Evolutionary conservation across 2,797 vertebrate genomes (phyloP).

Genomic region (Dallia pectoralis): DNA sequence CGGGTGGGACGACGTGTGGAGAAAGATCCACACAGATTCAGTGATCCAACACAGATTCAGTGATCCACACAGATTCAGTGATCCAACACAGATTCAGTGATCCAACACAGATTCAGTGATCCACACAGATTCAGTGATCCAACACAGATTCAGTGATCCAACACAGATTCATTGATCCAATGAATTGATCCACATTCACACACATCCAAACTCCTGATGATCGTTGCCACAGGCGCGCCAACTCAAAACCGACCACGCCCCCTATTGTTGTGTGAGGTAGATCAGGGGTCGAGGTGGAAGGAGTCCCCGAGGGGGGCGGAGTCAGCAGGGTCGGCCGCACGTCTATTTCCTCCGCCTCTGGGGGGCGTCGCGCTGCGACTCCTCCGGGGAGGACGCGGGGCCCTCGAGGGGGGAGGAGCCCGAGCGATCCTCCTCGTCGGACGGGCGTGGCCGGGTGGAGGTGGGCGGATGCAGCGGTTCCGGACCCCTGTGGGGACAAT

Average conservation of each 20-base stretch:
- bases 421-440: slow-evolving; percentile 78
- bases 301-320: slow-evolving; percentile 60
- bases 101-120: slow-evolving; percentile 27
- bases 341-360: slow-evolving; percentile 73
- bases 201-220: slow-evolving; percentile 58
- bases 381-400: slow-evolving; percentile 73
- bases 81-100: neutral
- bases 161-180: slow-evolving; percentile 32
- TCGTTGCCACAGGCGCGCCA: slow-evolving; percentile 70
- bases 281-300: slow-evolving; percentile 58
- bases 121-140: too few relatives aligned
- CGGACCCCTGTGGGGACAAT: slow-evolving; percentile 91
- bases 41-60: slow-evolving; percentile 22
- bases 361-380: slow-evolving; percentile 57
- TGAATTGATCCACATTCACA: too few relatives aligned
- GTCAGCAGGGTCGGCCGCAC: slow-evolving; percentile 24
- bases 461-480: slow-evolving; percentile 73
- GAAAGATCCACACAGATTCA: neutral
- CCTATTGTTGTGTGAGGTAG: slow-evolving; percentile 77
- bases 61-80: neutral
- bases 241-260: slow-evolving; percentile 49
- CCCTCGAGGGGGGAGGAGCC: slow-evolving; percentile 75
- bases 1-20: slow-evolving; percentile 7
- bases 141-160: neutral
- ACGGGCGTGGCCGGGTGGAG: slow-evolving; percentile 72